Base-by-base conservation (phyloP, 2,888 invertebrate species). In the Drosophila sordidula region DNA sequence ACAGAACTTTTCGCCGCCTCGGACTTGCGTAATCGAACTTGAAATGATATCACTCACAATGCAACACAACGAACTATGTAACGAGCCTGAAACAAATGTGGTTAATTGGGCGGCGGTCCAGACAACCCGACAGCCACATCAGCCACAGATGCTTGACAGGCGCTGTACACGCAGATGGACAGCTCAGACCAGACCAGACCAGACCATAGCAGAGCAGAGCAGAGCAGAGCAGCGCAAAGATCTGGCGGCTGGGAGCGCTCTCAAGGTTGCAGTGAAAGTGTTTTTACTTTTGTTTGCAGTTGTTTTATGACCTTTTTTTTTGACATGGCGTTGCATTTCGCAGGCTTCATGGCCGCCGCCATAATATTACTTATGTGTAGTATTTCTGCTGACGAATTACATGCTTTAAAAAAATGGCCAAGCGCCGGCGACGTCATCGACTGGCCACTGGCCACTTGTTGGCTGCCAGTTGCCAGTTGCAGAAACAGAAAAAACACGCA, bases 231-330 rank as follows among this genome's bases (percentile, higher is more conserved):
- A 1, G 18, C 8, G 18, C 39, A 34, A 12, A 39, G 34, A 50
- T 29, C 22, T 50, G 65, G 16, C n/a, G 4, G 14, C 42, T 62
- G 55, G 46, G 34, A 38, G 38, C 57, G 25, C 36, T 70, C 77
- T 89, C 85, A 85, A 85, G 85, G 85, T 85, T 89, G 89, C 89
- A 89, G 85, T 89, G 85, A 85, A 85, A 85, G 85, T 89, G 89
- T 89, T 87, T 85, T 89, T 81, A 79, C 79, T 81, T 88, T 80
- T 86, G 73, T 80, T 82, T 81, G 57, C 58, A 42, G 56, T 44
- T 63, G 61, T 71, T 75, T 84, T 87, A 70, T 77, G 77, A 77
- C 57, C 78, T 80, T 78, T 75, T 72, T 68, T 49, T 51, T 18
- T 58, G 47, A 18, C 46, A 49, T 57, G 36, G 29, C 47, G 44